Evolutionary conservation across 2,113 vertebrate species (phyloP).

Genomic region (Protomyctophum bolini): DNA sequence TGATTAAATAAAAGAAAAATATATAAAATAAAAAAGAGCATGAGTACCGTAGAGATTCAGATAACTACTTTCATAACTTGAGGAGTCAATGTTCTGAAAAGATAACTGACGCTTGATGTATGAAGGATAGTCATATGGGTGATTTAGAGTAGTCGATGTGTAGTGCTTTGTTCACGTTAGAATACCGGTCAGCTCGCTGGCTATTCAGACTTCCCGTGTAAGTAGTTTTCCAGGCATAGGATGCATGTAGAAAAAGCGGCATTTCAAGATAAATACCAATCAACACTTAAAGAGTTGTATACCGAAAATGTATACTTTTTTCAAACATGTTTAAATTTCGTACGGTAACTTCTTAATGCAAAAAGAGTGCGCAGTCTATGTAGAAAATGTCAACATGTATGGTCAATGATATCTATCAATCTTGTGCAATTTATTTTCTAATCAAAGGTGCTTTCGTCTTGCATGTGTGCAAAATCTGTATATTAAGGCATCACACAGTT

Average conservation of each 20-base stretch:
- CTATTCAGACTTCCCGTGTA: slow-evolving; percentile 52
- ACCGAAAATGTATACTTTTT: slow-evolving; percentile 58
- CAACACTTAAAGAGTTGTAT: slow-evolving; percentile 57
- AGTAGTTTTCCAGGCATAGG: slow-evolving; percentile 42
- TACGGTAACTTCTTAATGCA: slow-evolving; percentile 50
- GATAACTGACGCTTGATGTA: slow-evolving; percentile 54
- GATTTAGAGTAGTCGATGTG: slow-evolving; percentile 71
- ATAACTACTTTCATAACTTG: slow-evolving; percentile 46
- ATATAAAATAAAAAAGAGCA: slow-evolving; percentile 38
- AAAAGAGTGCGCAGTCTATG: slow-evolving; percentile 57
- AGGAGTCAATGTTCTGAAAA: slow-evolving; percentile 63
- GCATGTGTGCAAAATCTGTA: slow-evolving; percentile 68
- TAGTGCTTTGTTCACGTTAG: slow-evolving; percentile 67
- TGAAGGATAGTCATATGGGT: slow-evolving; percentile 57
- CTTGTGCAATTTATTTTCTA: slow-evolving; percentile 72
- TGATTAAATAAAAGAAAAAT: slow-evolving; percentile 28
- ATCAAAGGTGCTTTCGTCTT: slow-evolving; percentile 76
- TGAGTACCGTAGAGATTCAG: slow-evolving; percentile 53
- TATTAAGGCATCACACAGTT: slow-evolving; percentile 55
- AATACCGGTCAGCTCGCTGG: slow-evolving; percentile 54
- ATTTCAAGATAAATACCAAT: slow-evolving; percentile 45
- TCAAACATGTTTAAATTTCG: slow-evolving; percentile 37
- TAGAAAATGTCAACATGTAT: slow-evolving; percentile 64
- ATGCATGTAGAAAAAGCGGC: slow-evolving; percentile 58
- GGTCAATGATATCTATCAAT: slow-evolving; percentile 63